Conservation (phyloP, 2,888 invertebrate species). For the Epiperipatus broadwayi region DNA sequence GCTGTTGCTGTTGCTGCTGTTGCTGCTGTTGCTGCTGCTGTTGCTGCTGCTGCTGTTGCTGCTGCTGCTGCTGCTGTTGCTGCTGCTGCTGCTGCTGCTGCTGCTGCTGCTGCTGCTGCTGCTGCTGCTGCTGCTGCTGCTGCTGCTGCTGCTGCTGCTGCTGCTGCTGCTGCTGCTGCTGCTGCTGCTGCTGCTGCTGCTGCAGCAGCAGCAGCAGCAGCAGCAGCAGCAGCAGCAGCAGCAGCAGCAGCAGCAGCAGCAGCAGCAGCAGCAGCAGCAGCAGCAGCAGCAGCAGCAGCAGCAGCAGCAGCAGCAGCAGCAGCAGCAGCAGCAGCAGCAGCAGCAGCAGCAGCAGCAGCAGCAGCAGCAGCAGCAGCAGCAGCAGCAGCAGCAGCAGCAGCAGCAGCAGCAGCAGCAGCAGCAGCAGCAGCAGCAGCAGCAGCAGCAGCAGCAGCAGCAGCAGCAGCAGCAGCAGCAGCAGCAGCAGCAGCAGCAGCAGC, state of each 20-base stretch:
- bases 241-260: conserved; percentile 6
- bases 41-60: too few relatives aligned
- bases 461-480: conserved; percentile 9
- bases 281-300: conserved; percentile 5
- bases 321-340: conserved; percentile 10
- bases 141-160: conserved; percentile 1
- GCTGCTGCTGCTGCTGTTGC: too few relatives aligned
- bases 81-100: too few relatives aligned
- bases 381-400: conserved; percentile 12
- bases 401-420: conserved; percentile 9
- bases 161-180: neutral
- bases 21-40: too few relatives aligned
- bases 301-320: conserved; percentile 6
- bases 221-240: conserved; percentile 16
- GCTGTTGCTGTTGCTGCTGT: too few relatives aligned
- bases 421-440: conserved; percentile 10
- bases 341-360: conserved; percentile 8
- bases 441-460: conserved; percentile 10
- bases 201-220: conserved; percentile 15
- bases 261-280: conserved; percentile 5
- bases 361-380: conserved; percentile 10
- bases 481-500: conserved; percentile 3
- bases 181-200: neutral
- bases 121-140: neutral
- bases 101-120: too few relatives aligned